Base-by-base conservation (phyloP, 2,888 invertebrate species). In the Nemoura dubitans region DNA sequence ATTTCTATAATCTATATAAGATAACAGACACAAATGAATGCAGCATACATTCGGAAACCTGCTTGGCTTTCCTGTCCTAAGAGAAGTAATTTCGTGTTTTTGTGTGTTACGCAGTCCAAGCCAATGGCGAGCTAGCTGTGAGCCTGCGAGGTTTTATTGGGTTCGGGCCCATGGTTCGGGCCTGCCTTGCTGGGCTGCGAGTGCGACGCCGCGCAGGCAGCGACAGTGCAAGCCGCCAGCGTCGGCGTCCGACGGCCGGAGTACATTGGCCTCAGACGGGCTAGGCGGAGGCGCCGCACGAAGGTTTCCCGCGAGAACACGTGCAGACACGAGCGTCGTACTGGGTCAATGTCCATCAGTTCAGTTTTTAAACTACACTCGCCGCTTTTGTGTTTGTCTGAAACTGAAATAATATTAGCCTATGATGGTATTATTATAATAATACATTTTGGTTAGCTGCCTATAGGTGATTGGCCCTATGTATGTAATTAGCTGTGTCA, bases 271-370 rank as follows among this genome's bases (percentile, higher is more conserved):
- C 87, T 86, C 82, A 59, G 14, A 59, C 59, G 1, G 5, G 59
- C 14, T 59, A 59, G 59, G 36, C 7, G 25, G 80, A 85, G 85
- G 87, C 80, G 14, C 25, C 0, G n/a, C 26, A 76, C 76, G 0
- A 10, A 25, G 87, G 87, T 87, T 86, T 87, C 86, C 59, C 86
- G 27, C 76, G 29, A 21, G 78, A 76, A 86, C 87, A 87, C 87
- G 87, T 85, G 87, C 85, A 87, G 87, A 86, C 87, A 85, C 84
- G n/a, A 36, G 25, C 59, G 80, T 36, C 85, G 42, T 83, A 87
- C 76, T 87, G 87, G 87, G 87, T 87, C 87, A 86, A 86, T 87
- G 87, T 76, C 87, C 87, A 87, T 36, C 29, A 26, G 29, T 81
- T 85, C 80, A 76, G 78, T 42, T 59, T 42, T 84, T 27, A 30